Conservation (phyloP, 2,797 vertebrate genomes). For the Pogoniulus pusillus region DNA sequence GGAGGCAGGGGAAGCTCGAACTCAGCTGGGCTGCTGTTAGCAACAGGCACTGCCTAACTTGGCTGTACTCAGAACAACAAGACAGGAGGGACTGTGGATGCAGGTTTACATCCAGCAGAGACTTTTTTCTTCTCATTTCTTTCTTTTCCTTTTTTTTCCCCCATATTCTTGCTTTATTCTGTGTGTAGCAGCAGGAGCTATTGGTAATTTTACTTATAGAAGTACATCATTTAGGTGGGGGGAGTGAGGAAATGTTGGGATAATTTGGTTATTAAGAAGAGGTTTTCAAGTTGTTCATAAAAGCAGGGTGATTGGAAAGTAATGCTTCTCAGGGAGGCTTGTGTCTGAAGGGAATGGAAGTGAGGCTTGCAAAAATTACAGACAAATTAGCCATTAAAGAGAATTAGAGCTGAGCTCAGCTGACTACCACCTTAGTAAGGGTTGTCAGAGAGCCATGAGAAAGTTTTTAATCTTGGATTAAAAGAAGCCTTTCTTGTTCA, state of each 20-base stretch:
- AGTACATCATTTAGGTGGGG: neutral
- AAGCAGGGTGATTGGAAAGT: neutral
- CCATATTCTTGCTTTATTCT: neutral
- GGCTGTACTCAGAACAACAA: neutral
- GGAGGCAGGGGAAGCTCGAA: neutral
- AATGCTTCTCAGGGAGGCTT: neutral
- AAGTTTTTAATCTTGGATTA: neutral
- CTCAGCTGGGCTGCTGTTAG: neutral
- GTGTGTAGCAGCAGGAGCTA: neutral
- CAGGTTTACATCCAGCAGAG: neutral
- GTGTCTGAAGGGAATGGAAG: neutral
- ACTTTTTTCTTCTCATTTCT: neutral
- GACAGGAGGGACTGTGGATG: neutral
- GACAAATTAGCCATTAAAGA: neutral
- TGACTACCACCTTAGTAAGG: neutral
- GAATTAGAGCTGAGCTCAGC: neutral
- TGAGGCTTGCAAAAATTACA: neutral
- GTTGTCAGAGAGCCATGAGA: neutral
- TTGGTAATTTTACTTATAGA: neutral
- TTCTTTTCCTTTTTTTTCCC: too few species aligned
- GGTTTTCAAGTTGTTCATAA: constrained; percentile 6
- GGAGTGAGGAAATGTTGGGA: neutral
- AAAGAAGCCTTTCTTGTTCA: neutral
- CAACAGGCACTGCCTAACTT: constrained; percentile 24
- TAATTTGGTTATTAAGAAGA: neutral